These are phyloP conservation scores for Tipula vernalis DNA, from an alignment of 2,888 invertebrate species.

Conservation along the genomic window DNA sequence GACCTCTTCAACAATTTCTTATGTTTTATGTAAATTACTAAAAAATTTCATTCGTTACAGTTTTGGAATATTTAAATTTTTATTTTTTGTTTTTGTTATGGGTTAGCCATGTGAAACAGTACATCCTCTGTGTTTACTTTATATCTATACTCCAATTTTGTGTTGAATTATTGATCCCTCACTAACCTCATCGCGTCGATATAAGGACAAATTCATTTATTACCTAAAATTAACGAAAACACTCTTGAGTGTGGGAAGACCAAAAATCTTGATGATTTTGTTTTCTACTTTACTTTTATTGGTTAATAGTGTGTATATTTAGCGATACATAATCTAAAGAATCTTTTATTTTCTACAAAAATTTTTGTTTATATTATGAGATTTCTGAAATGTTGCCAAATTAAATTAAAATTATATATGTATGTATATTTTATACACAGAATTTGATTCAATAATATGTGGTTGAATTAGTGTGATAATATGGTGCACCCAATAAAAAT, in stretches of 20 bases:
- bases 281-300: neutral
- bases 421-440: neutral
- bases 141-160: neutral
- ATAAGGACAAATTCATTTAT: conserved; percentile 4
- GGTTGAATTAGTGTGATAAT: neutral
- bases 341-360: neutral
- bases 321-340: neutral
- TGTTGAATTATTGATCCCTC: neutral
- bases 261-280: neutral
- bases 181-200: neutral
- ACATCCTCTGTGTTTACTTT: neutral
- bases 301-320: neutral
- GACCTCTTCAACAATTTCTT: neutral
- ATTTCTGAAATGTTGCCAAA: neutral
- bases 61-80: neutral
- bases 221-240: neutral
- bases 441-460: neutral
- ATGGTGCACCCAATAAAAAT: neutral
- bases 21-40: neutral
- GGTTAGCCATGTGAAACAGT: neutral
- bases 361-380: neutral
- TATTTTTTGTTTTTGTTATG: neutral
- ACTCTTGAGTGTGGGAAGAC: neutral
- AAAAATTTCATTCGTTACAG: neutral
- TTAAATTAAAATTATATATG: neutral